Percentiles rank a stretch among this genome's conserved stretches.
These are phyloP conservation scores for Anticlea derivata DNA, from an alignment of 2,888 invertebrate genomes.

Conservation along the genomic window DNA sequence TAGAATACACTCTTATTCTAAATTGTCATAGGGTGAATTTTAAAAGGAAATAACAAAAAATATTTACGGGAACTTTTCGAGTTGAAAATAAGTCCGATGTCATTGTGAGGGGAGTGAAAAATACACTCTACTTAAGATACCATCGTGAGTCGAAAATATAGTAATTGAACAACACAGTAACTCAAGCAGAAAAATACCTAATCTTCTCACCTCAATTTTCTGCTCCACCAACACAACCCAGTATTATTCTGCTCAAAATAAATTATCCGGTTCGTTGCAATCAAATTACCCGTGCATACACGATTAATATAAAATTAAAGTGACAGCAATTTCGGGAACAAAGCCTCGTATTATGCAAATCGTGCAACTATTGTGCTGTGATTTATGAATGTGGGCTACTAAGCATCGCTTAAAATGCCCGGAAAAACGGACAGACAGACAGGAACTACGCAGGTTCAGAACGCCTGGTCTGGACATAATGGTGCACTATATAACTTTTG, in stretches of 20 bases:
- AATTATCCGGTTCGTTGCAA: slow-evolving; percentile 21
- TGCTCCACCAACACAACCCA: slow-evolving; percentile 7
- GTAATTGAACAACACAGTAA: no score
- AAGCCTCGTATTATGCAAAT: slow-evolving; percentile 23
- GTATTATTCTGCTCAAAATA: slow-evolving; percentile 15
- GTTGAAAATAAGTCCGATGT: no score
- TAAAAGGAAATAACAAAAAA: no score
- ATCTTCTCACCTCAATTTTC: slow-evolving; percentile 5
- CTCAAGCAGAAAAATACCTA: no score
- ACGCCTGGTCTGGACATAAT: background rate
- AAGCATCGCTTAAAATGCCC: slow-evolving; percentile 14
- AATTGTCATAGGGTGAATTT: no score
- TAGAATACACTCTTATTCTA: no score
- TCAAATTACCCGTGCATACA: slow-evolving; percentile 21
- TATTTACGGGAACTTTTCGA: no score
- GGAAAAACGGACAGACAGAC: slow-evolving; percentile 8
- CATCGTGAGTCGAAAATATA: no score
- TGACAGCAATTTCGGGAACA: slow-evolving; percentile 26
- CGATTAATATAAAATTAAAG: slow-evolving; percentile 30
- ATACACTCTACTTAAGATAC: no score
- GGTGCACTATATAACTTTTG: background rate
- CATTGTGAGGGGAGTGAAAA: no score
- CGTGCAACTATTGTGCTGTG: slow-evolving; percentile 21
- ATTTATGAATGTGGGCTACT: slow-evolving; percentile 16
- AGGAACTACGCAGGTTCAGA: slow-evolving; percentile 5